Base-by-base conservation (phyloP, 2,888 invertebrate genomes). In the Epicampocera succincta region DNA sequence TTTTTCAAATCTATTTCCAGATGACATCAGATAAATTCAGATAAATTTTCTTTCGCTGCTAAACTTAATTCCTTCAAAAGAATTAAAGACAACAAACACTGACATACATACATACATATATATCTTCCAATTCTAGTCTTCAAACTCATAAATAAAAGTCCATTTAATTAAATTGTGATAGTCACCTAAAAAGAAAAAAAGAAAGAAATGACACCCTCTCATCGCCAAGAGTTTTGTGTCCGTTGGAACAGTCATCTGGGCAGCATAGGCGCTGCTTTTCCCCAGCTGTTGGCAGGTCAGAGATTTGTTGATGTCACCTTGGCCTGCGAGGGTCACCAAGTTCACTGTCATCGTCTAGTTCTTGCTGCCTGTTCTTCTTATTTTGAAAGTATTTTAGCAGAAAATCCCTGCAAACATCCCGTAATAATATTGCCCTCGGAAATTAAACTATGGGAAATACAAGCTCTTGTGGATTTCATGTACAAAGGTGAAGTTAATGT, bases 401-500 rank as follows among this genome's bases (percentile, higher is more conserved):
- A 96, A 90, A 96, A 96, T 91, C 96, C 96, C 0, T 96, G 96
- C 91, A 95, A 95, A 87, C 96, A 97, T 90, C 96, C 96, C 12
- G 96, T 96, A 40, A 94, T 91, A 17, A 94, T 97, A 77, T 93
- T 96, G 80, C 95, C 96, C 93, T 94, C 95, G 86, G 96, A 96
- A 87, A 95, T 96, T 92, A 94, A 94, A 88, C 94, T 96, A 88
- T 95, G 95, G 92, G 96, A 96, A 87, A 95, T 97, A 91, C 96
- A 96, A 87, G 96, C 96, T 0, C 91, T 97, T 54, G 96, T 97
- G 42, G 96, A 96, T 91, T 97, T 96, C 88, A 97, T 97, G 96
- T 97, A 97, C 90, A 96, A 96, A 88, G 97, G 96, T 0, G 96
- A 97, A 89, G 96, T 96, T 40, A 96, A 96, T 88, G 96, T 96